phyloP scores from a whole-genome alignment of 2,797 vertebrate genomes.

The Manis pentadactyla region DNA sequence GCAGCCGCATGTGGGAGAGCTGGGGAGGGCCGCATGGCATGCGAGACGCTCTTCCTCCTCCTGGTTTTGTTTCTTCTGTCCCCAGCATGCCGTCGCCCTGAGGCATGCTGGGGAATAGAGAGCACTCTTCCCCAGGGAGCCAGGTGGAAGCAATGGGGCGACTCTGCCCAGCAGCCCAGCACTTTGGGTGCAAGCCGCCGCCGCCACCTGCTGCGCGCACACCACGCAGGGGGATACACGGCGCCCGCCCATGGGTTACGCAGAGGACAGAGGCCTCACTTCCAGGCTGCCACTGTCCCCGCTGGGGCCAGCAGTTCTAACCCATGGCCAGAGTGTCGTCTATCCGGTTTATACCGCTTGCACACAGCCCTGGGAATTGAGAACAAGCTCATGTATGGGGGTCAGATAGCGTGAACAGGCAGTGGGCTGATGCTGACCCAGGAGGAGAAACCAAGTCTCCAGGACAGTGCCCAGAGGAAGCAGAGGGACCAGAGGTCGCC shows the following conservation, averaged over 20 bases:
- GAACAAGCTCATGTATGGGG: constrained; percentile 62
- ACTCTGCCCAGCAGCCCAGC: constrained; percentile 85
- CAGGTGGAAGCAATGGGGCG: constrained; percentile 89
- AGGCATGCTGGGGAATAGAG: constrained; percentile 85
- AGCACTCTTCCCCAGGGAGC: constrained; percentile 82
- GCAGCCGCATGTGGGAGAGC: constrained; percentile 88
- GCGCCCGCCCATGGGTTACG: constrained; percentile 83
- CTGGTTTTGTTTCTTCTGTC: constrained; percentile 85
- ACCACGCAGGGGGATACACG: constrained; percentile 86
- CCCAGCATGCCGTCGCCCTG: constrained; percentile 87
- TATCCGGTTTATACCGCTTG: constrained; percentile 89
- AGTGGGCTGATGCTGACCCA: constrained; percentile 13
- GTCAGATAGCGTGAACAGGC: constrained; percentile 33
- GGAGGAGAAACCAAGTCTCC: constrained; percentile 50
- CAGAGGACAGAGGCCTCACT: neutral
- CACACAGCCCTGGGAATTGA: constrained; percentile 88
- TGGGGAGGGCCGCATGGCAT: constrained; percentile 88
- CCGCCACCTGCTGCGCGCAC: constrained; percentile 85
- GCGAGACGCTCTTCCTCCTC: constrained; percentile 82
- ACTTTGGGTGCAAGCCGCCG: constrained; percentile 84
- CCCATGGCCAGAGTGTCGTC: constrained; percentile 86
- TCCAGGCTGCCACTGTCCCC: neutral
- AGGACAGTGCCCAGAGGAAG: neutral
- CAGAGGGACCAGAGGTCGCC: constrained; percentile 71
- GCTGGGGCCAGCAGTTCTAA: constrained; percentile 12